Conservation (phyloP, 2,888 invertebrate species). For the Carterocephalus palaemon region DNA sequence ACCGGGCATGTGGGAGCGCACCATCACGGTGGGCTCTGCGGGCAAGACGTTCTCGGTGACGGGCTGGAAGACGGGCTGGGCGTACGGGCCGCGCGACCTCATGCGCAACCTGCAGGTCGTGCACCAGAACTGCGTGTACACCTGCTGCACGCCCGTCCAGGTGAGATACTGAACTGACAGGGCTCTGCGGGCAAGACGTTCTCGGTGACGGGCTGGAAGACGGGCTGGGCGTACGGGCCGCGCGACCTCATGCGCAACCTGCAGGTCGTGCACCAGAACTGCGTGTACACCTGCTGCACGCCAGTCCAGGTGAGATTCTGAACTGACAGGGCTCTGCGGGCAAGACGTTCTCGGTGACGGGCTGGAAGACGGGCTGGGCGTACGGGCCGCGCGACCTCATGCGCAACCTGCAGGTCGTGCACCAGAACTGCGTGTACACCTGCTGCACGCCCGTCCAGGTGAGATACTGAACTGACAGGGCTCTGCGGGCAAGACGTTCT, state of each 20-base stretch:
- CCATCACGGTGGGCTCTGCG: constrained; percentile 97
- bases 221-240: constrained; percentile 98
- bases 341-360: constrained; percentile 98
- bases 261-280: constrained; percentile 95
- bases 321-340: constrained; percentile 98
- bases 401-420: constrained; percentile 89
- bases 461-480: too few relatives aligned
- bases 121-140: constrained; percentile 97
- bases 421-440: constrained; percentile 96
- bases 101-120: constrained; percentile 90
- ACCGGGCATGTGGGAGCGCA: constrained; percentile 98
- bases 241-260: constrained; percentile 87
- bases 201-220: constrained; percentile 98
- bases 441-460: constrained; percentile 92
- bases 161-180: too few relatives aligned
- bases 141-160: constrained; percentile 92
- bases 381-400: constrained; percentile 92
- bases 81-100: constrained; percentile 91
- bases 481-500: constrained; percentile 98
- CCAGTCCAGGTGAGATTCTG: constrained; percentile 87
- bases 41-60: constrained; percentile 99
- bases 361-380: constrained; percentile 98
- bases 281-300: constrained; percentile 93
- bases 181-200: constrained; percentile 99
- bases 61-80: constrained; percentile 99